Evolutionary conservation across 2,888 invertebrate genomes (phyloP).

Genomic region (Watsonalla binaria): DNA sequence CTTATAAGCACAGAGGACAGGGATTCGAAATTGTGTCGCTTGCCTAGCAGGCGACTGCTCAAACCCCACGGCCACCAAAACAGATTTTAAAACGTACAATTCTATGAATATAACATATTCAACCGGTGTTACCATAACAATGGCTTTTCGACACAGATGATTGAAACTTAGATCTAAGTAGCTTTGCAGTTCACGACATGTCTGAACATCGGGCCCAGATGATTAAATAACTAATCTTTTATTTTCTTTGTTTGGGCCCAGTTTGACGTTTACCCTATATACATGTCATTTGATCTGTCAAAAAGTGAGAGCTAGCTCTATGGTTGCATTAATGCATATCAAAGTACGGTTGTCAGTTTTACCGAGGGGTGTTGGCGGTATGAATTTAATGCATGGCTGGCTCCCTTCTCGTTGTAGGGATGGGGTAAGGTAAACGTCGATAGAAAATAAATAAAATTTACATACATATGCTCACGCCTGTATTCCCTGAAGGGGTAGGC

Average conservation of each 20-base stretch:
- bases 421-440: neutral
- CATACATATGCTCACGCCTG: too few relatives aligned
- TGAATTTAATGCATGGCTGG: slow-evolving; percentile 47
- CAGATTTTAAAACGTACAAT: too few relatives aligned
- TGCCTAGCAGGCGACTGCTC: too few relatives aligned
- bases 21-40: too few relatives aligned
- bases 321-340: neutral
- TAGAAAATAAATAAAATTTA: neutral
- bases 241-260: neutral
- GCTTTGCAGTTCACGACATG: too few relatives aligned
- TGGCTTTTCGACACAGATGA: too few relatives aligned
- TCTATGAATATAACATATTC: too few relatives aligned
- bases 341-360: neutral
- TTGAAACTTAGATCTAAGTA: too few relatives aligned
- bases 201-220: neutral
- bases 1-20: too few relatives aligned
- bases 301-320: slow-evolving; percentile 6
- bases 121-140: too few relatives aligned
- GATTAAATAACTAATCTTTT: neutral
- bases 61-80: too few relatives aligned
- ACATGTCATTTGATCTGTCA: neutral
- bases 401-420: slow-evolving; percentile 24
- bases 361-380: slow-evolving; percentile 22
- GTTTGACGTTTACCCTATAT: neutral
- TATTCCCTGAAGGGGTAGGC: too few relatives aligned